These are phyloP conservation scores for Rhizomys pruinosus DNA, from an alignment of 2,113 vertebrate genomes.

Conservation along the genomic window DNA sequence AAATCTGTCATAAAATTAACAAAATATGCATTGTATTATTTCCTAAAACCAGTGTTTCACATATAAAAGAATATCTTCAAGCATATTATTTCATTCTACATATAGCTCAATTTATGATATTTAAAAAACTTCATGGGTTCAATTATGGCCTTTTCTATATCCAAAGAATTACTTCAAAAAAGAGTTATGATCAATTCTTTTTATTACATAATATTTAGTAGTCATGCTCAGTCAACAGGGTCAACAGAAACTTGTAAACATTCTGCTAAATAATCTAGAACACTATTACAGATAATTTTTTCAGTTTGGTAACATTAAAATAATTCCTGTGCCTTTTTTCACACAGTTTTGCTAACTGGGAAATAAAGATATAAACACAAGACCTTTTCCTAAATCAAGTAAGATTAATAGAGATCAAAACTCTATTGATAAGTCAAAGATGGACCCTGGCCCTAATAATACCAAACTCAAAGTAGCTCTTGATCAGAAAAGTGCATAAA, in stretches of 20 bases:
- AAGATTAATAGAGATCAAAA: conserved; percentile 77
- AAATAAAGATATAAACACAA: conserved; percentile 80
- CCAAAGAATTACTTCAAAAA: conserved; percentile 71
- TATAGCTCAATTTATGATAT: conserved; percentile 69
- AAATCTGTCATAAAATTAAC: conserved; percentile 73
- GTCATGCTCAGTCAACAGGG: conserved; percentile 68
- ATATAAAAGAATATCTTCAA: conserved; percentile 63
- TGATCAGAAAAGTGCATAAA: conserved; percentile 64
- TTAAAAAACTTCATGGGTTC: conserved; percentile 69
- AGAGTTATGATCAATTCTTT: conserved; percentile 73
- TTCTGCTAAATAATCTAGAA: conserved; percentile 65
- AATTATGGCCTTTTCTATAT: conserved; percentile 64
- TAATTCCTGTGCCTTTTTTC: conserved; percentile 69
- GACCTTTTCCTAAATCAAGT: conserved; percentile 68
- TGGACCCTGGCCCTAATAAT: too few species aligned
- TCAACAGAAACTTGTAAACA: conserved; percentile 69
- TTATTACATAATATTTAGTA: conserved; percentile 75
- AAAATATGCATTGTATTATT: conserved; percentile 12
- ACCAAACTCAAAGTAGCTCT: conserved; percentile 69
- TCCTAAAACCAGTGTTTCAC: conserved; percentile 63
- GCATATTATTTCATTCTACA: conserved; percentile 65
- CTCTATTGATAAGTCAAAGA: conserved; percentile 67
- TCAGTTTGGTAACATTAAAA: conserved; percentile 64
- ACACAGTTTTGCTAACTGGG: conserved; percentile 74
- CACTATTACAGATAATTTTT: conserved; percentile 55